Percentiles rank a stretch among this genome's conserved stretches.
Evolutionary conservation across 1,140 invertebrate species (phyloP).

Genomic region (Pseudomyrmex concolor): DNA sequence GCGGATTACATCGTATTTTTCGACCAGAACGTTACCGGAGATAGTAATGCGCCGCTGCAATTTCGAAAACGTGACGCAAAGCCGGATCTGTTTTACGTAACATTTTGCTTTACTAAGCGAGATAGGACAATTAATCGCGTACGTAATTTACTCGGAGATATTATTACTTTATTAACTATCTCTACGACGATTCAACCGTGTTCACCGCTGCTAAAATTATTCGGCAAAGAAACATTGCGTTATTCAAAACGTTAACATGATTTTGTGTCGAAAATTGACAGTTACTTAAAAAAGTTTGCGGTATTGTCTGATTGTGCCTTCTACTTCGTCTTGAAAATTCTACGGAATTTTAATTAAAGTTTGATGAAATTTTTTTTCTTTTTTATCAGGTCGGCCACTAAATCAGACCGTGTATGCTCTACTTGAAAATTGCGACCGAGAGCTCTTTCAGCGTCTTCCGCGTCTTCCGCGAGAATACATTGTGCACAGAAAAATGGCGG

Average conservation of each 20-base stretch:
- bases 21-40: neutral
- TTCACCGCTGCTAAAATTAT: slow-evolving; percentile 8
- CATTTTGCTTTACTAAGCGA: slow-evolving; percentile 37
- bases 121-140: slow-evolving; percentile 45
- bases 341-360: slow-evolving; percentile 41
- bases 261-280: neutral
- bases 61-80: slow-evolving; percentile 42
- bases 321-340: slow-evolving; percentile 2
- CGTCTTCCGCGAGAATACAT: neutral
- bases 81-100: slow-evolving; percentile 44
- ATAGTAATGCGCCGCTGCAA: slow-evolving; percentile 10
- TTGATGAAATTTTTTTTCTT: neutral
- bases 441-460: neutral
- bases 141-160: slow-evolving; percentile 8
- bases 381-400: neutral
- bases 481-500: neutral
- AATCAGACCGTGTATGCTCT: neutral
- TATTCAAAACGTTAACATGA: neutral
- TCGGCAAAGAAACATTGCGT: slow-evolving; percentile 2
- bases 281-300: neutral
- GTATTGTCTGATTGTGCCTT: neutral
- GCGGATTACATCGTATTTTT: slow-evolving; percentile 53
- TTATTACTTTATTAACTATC: slow-evolving; percentile 54
- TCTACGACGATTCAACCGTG: neutral
- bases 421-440: neutral